A percentile compares a stretch with the other conserved stretches of the same genome.
Conservation (phyloP, 2,888 invertebrate genomes). For the Ophonus ardosiacus region DNA sequence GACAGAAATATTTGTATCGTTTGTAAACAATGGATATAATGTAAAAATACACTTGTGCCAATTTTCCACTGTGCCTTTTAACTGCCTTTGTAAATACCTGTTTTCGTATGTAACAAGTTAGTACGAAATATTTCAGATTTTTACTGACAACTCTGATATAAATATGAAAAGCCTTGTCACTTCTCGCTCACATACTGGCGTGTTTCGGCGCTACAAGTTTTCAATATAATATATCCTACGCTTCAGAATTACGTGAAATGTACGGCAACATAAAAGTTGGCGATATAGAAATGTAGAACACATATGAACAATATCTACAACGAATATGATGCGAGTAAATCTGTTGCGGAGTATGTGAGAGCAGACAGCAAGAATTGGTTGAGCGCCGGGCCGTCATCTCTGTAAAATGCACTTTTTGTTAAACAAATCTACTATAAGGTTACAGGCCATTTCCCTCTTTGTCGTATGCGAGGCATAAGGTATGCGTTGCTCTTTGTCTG, state of each 20-base stretch:
- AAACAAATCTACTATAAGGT: slow-evolving; percentile 22
- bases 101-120: too few species aligned
- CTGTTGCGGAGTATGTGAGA: neutral
- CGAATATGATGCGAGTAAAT: neutral
- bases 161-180: neutral
- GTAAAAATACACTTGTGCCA: too few species aligned
- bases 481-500: slow-evolving; percentile 19
- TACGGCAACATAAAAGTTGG: neutral
- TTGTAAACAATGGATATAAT: too few species aligned
- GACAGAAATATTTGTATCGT: too few species aligned
- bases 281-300: neutral
- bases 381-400: neutral
- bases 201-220: neutral
- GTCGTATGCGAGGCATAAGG: neutral
- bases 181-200: neutral
- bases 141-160: neutral
- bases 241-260: neutral
- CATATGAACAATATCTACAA: neutral
- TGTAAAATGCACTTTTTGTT: slow-evolving; percentile 18
- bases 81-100: too few species aligned
- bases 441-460: slow-evolving; percentile 23
- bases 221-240: neutral
- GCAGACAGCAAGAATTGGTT: neutral
- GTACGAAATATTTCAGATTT: neutral
- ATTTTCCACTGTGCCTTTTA: too few species aligned